Evolutionary conservation across 2,113 vertebrate species (phyloP), one percentile per base, ranked within the genome.

Genomic region (Tragelaphus strepsiceros): DNA sequence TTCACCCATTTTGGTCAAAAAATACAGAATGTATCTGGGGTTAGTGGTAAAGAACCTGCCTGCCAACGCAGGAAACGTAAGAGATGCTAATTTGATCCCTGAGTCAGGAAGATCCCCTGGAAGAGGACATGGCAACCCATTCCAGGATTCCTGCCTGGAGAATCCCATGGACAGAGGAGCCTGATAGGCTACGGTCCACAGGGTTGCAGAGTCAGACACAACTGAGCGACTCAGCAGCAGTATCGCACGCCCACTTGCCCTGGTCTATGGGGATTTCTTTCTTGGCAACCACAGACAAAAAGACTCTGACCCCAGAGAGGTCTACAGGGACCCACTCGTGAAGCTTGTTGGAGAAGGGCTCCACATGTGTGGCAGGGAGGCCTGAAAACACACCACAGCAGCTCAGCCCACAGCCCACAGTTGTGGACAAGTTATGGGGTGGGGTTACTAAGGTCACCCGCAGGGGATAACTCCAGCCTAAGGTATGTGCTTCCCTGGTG

Each of bases 381-480:
- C n/a, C 83, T 16, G 54, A 39, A n/a, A 14, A n/a, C 64, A 49
- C 43, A 2, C 21, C 62, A 9, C 14, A 0, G 91, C 1, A 0
- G 49, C 49, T 2, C 35, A 1, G n/a, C 13, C 64, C n/a, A 6
- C 13, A 12, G 56, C 0, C 6, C 56, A 1, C 1, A 1, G 0
- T 0, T 5, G 8, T 9, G 62, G 22, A 6, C 3, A 17, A 32
- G 53, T 6, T 7, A 30, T 0, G 2, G 35, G 14, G 21, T 1
- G 2, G 35, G 35, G 5, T 3, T 5, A 6, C 59, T 32, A 24
- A 54, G 39, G 59, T 15, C 35, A 19, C 74, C 39, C 16, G 74
- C 30, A 0, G 28, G 28, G 22, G 35, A 43, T 7, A 22, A 9
- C 56, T 26, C 8, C 51, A 19, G 24, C 7, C 0, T 22, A 19